A percentile compares a stretch with the other conserved stretches of the same genome.
Evolutionary conservation across 1,140 invertebrate genomes (phyloP).

Genomic region (Mycetomoellerius zeteki): DNA sequence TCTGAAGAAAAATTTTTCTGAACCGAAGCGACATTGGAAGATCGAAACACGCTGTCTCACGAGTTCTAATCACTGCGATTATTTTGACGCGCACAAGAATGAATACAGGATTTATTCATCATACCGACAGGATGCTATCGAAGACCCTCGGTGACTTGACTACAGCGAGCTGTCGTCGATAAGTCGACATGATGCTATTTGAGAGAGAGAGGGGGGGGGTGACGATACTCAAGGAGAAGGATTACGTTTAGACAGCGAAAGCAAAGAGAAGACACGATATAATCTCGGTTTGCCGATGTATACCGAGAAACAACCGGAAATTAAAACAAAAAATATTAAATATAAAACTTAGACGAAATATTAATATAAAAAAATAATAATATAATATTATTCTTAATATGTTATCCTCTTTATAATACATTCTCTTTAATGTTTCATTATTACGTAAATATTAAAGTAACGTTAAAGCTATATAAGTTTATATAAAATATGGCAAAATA

Average conservation of each 20-base stretch:
- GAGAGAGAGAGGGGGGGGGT: neutral
- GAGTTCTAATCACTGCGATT: neutral
- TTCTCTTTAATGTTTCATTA: too few relatives aligned
- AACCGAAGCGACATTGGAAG: neutral
- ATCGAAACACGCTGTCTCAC: neutral
- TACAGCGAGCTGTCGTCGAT: constrained; percentile 58
- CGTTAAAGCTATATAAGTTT: too few relatives aligned
- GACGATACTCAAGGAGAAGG: constrained; percentile 25
- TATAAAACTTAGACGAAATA: neutral
- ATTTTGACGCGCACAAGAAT: neutral
- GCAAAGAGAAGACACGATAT: constrained; percentile 46
- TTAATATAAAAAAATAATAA: too few relatives aligned
- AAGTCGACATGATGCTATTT: constrained; percentile 55
- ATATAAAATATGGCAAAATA: too few relatives aligned
- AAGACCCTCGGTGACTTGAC: constrained; percentile 19
- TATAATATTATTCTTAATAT: too few relatives aligned
- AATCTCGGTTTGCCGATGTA: constrained; percentile 34
- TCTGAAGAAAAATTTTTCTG: too few relatives aligned
- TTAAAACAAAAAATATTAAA: constrained; percentile 2
- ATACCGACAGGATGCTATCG: neutral
- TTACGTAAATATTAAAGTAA: too few relatives aligned
- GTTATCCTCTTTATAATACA: too few relatives aligned
- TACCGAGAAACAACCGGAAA: neutral
- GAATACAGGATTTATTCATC: constrained; percentile 1
- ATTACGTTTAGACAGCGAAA: constrained; percentile 60